A percentile compares a stretch with the other conserved stretches of the same genome.
These are phyloP conservation scores for Lynx canadensis DNA, from an alignment of 2,113 vertebrate genomes.

Conservation along the genomic window DNA sequence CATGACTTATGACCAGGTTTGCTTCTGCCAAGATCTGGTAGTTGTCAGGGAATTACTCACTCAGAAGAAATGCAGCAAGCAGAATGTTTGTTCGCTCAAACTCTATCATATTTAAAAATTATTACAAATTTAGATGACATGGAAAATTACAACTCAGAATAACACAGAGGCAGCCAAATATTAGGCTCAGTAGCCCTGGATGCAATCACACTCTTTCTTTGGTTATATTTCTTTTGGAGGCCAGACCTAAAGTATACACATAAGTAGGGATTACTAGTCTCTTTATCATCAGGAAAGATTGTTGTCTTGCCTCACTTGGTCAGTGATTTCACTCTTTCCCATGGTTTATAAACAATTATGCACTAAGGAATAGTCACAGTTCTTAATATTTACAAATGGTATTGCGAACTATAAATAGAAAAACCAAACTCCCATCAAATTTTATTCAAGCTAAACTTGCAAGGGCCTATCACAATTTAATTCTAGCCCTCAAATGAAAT, in stretches of 20 bases:
- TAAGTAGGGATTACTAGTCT: not conserved
- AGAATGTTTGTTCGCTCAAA: constrained; percentile 73
- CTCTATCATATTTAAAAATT: constrained; percentile 62
- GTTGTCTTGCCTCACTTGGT: not conserved
- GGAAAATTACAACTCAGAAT: constrained; percentile 74
- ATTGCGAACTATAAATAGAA: constrained; percentile 39
- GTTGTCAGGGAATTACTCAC: constrained; percentile 84
- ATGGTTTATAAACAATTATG: constrained; percentile 42
- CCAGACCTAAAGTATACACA: not conserved
- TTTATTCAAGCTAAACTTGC: constrained; percentile 19
- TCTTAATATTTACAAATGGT: constrained; percentile 33
- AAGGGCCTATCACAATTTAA: constrained; percentile 3
- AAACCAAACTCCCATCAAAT: not conserved
- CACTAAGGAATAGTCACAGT: not conserved
- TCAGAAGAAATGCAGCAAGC: constrained; percentile 80
- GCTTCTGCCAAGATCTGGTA: constrained; percentile 27
- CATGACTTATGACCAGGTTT: constrained; percentile 68
- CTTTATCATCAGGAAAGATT: not conserved
- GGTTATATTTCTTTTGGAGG: not conserved
- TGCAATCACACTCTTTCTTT: not conserved
- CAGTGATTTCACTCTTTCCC: constrained; percentile 52
- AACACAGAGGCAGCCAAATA: constrained; percentile 31
- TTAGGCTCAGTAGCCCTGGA: constrained; percentile 34
- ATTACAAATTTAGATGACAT: constrained; percentile 71
- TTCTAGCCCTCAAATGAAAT: not conserved